Base-by-base conservation (phyloP, 2,888 invertebrate genomes). In the Gymnocheta viridis region DNA sequence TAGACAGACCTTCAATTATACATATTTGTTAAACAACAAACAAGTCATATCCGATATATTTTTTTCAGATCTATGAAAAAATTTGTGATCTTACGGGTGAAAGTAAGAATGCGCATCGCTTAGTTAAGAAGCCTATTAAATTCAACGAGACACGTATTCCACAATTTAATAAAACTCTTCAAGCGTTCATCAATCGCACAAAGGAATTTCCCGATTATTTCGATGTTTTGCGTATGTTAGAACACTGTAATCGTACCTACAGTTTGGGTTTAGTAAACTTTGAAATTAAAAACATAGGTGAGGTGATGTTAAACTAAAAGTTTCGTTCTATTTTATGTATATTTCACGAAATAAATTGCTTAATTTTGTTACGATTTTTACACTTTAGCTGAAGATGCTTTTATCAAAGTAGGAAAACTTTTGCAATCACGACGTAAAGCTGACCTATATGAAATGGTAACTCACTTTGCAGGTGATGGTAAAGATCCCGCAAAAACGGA, bases 381-480 rank as follows among this genome's bases (percentile, higher is more conserved):
- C 77, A 85, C 87, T 88, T 24, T 90, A 94, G 95, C 95, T 4
- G 93, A 94, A 85, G 94, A 94, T 87, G 93, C 95, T 22, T 96
- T 96, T 87, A 92, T 92, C 49, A 94, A 94, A 89, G 94, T 95
- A 85, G 96, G 95, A 0, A 94, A 93, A 85, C 92, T 94, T 87
- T 90, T 96, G 49, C 94, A 96, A 91, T 92, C 93, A 47, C 92
- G 95, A 10, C 93, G 96, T 58, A 94, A 94, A 88, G 93, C 94
- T 86, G 95, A 95, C 89, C 93, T 95, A 89, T 94, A 94, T 92
- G 93, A 94, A 86, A 90, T 93, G 83, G 94, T 94, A 4, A 92
- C 92, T 12, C 94, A 93, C 77, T 93, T 93, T 84, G 91, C 93
- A 62, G 91, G 93, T 7, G 89, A 91, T 14, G 91, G 91, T 12